A percentile compares a stretch with the other conserved stretches of the same genome.
Conservation (phyloP, 2,888 invertebrate species). For the Phalangium opilio region DNA sequence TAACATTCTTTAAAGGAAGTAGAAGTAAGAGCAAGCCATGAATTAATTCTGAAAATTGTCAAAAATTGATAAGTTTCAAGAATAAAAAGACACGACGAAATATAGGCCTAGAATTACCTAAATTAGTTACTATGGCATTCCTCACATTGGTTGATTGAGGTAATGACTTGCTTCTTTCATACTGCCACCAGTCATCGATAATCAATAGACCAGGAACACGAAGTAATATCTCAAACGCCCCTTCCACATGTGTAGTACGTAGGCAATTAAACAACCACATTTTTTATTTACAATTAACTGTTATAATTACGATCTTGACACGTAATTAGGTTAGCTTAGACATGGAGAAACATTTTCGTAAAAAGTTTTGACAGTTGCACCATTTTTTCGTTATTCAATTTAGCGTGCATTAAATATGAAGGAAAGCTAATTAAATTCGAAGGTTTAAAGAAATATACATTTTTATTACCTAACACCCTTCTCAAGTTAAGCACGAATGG, state of each 20-base stretch:
- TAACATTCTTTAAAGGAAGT: constrained; percentile 35
- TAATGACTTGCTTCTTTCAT: constrained; percentile 21
- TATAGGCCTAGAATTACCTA: constrained; percentile 25
- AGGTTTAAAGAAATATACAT: too few species aligned
- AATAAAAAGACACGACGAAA: constrained; percentile 1
- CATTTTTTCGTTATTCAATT: too few species aligned
- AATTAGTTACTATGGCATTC: constrained; percentile 27
- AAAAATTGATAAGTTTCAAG: constrained; percentile 3
- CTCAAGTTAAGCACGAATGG: too few species aligned
- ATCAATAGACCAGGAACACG: constrained; percentile 35
- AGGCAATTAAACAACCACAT: constrained; percentile 1
- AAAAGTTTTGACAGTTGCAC: too few species aligned
- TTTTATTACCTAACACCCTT: too few species aligned
- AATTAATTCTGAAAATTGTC: constrained; percentile 32
- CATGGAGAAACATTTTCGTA: too few species aligned
- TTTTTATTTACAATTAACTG: background rate
- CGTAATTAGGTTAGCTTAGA: too few species aligned
- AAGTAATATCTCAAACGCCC: constrained; percentile 30
- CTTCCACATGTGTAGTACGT: constrained; percentile 12
- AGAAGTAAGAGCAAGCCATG: constrained; percentile 35
- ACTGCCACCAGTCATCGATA: constrained; percentile 34
- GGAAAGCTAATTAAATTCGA: too few species aligned
- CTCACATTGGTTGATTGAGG: constrained; percentile 19
- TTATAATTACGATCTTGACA: too few species aligned
- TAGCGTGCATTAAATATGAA: too few species aligned